Evolutionary conservation across 2,888 invertebrate species (phyloP), one percentile per base, ranked within the genome.

Genomic region (Orchesella flavescens): DNA sequence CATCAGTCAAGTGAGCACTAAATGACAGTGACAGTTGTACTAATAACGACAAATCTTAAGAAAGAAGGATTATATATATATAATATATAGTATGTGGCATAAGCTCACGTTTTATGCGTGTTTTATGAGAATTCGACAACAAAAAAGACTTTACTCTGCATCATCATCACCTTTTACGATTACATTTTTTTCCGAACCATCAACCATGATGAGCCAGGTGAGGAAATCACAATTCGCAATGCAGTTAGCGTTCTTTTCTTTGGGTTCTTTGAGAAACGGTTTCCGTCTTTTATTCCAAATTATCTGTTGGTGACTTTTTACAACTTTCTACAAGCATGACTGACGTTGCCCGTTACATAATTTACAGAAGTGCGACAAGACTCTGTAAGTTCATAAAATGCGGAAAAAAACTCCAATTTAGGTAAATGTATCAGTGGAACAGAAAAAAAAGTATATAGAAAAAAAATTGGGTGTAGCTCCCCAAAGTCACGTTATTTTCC

Each of bases 201-300:
- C 75, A 65, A 23, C 21, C 55, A 61, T 63, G 74, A 63, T 63
- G 63, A 65, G 75, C 55, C 75, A 65, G 75, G 75, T 75, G 75
- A 66, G 75, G 66, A 75, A 75, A 75, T 66, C 65, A 53, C 55
- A 53, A 75, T 75, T 66, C 17, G 75, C 44, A 44, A 75, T 65
- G 65, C 65, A 61, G 23, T n/a, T 10, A 57, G 19, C 24, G 1
- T 24, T 61, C 24, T 9, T 24, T 61, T 24, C 61, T 24, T n/a
- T 61, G n/a, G 3, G n/a, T 53, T 53, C 15, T 53, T 15, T 24
- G 19, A 23, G 24, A 61, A 24, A 34, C 34, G 34, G 34, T 24
- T 61, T 13, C 24, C 21, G 24, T 19, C 24, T 23, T 61, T 61
- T 61, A 61, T 61, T 61, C 12, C 61, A 12, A 61, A 10, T 61